Evolutionary conservation across 2,113 vertebrate species (phyloP).

Genomic region (Pseudorectes ferrugineus): DNA sequence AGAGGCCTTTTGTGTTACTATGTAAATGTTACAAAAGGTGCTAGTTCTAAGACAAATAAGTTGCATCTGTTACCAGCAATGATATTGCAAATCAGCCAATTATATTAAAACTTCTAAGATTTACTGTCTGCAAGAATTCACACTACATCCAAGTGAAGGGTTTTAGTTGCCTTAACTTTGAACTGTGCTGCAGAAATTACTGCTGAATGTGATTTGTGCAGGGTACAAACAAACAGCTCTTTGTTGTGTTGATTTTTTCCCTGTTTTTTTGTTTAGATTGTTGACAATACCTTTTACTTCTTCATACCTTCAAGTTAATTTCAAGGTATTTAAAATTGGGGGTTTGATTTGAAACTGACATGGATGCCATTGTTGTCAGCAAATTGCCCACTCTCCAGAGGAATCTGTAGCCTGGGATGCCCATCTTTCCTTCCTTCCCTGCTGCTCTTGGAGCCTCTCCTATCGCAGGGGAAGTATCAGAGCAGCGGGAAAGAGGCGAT

Average conservation of each 20-base stretch:
- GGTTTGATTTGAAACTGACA: background rate
- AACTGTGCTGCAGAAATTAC: background rate
- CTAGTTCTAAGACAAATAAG: background rate
- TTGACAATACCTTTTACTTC: background rate
- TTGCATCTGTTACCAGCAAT: background rate
- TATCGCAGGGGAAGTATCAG: accelerated
- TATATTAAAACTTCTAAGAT: background rate
- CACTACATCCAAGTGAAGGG: background rate
- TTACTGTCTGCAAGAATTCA: background rate
- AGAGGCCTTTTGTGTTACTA: background rate
- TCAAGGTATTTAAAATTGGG: background rate
- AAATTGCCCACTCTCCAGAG: background rate
- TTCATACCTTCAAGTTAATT: background rate
- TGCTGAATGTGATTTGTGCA: background rate
- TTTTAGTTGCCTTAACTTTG: background rate
- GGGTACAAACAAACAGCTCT: background rate
- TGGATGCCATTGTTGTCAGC: background rate
- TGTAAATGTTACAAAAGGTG: background rate
- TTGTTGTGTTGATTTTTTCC: background rate
- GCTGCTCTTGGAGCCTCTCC: background rate
- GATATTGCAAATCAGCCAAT: background rate
- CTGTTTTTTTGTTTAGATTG: background rate
- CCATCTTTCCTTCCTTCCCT: background rate
- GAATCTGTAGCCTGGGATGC: background rate
- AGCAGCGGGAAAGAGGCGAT: background rate